Base-by-base conservation (phyloP, 2,888 invertebrate species). In the Zhuqinia jingwanae region DNA sequence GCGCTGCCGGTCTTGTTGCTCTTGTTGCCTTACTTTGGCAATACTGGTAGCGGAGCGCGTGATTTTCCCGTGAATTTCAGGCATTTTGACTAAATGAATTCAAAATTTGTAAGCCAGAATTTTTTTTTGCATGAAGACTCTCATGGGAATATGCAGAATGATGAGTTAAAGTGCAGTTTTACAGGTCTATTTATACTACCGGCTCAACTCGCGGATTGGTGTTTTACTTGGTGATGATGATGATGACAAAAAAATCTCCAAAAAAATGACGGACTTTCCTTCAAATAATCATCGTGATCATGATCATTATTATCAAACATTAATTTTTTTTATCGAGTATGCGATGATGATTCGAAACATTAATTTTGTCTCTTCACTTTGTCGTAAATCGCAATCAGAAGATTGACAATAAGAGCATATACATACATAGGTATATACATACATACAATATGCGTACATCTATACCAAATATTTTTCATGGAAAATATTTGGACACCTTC, bases 1-100 rank as follows among this genome's bases (percentile, higher is more conserved):
- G 22, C 45, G 45, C 6, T 63, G 30, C 5, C 17, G 8, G 8
- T 30, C 65, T 36, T 30, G 8, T 10, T 68, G 56, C 1, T 81
- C 25, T 0, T 68, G 47, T 6, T 70, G 45, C 27, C n/a, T 50
- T 8, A 27, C 20, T 58, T 53, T 77, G 2, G 25, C 78, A 8
- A 78, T 60, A 22, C 47, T 73, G 1, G 63, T 3, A 0, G 79
- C 30, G 15, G 85, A 70, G 27, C 78, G 70, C 10, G 63, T 30
- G 10, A 73, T 65, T 27, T 70, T 70, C n/a, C 79, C 84, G 0
- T 58, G 70, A 13, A 79, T 70, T 79, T 85, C 85, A n/a, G 85
- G 85, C 85, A 85, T 85, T 73, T 47, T 82, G 1, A n/a, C 6
- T n/a, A n/a, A n/a, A n/a, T n/a, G n/a, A n/a, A n/a, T n/a, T n/a